Conservation (phyloP, 1,140 invertebrate genomes). For the Tyrophagus putrescentiae region DNA sequence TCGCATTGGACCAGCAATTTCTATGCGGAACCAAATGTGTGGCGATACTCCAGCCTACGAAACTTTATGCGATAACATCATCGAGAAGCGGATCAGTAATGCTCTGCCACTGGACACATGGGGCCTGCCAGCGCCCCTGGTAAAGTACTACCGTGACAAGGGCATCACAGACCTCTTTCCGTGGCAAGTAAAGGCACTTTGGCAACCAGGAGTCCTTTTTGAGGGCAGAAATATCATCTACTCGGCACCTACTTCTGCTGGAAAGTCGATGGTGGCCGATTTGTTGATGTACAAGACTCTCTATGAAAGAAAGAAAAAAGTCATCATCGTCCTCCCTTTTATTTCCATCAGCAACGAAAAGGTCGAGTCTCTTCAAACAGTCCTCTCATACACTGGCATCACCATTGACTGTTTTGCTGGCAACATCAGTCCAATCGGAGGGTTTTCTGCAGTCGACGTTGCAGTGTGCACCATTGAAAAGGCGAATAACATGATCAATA, state of each 20-base stretch:
- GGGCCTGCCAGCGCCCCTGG: constrained; percentile 34
- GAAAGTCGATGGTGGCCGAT: constrained; percentile 92
- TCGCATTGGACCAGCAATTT: too few relatives aligned
- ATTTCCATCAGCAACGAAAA: constrained; percentile 91
- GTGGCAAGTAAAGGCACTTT: constrained; percentile 40
- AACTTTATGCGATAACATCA: too few relatives aligned
- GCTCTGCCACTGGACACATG: too few relatives aligned
- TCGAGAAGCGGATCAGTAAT: too few relatives aligned
- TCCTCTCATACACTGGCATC: constrained; percentile 63
- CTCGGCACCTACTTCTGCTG: constrained; percentile 89
- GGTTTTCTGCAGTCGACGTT: constrained; percentile 66
- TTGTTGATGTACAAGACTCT: constrained; percentile 78
- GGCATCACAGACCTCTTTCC: constrained; percentile 37
- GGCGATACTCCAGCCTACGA: too few relatives aligned
- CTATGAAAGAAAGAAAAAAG: constrained; percentile 72
- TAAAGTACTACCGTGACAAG: constrained; percentile 32
- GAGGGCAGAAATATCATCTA: constrained; percentile 71
- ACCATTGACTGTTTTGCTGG: constrained; percentile 91
- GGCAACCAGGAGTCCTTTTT: constrained; percentile 33
- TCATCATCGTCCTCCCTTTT: constrained; percentile 85
- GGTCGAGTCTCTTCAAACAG: constrained; percentile 55
- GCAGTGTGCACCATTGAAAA: constrained; percentile 98
- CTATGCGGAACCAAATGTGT: too few relatives aligned
- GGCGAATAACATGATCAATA: constrained; percentile 84
- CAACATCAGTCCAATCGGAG: constrained; percentile 63